Base-by-base conservation (phyloP, 2,888 invertebrate species). In the Lochmaea crataegi region DNA sequence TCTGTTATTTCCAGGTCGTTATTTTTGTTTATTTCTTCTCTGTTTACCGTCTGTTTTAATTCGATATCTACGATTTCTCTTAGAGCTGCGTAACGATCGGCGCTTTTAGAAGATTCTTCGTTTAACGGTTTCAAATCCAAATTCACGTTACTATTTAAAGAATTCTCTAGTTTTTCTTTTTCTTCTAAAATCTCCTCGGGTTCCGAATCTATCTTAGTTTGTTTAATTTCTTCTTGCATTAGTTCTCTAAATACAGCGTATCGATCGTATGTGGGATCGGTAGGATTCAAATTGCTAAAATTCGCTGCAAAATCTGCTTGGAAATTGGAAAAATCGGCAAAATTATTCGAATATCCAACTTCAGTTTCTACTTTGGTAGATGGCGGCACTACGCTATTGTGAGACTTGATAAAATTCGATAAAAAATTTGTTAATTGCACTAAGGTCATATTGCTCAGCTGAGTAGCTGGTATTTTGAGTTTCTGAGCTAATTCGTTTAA, bases 211-310 rank as follows among this genome's bases (percentile, higher is more conserved):
- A 85, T 83, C 68, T 83, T 83, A 26, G 87, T 88, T 83, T 91
- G 91, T 41, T 92, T 85, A 79, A 92, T 92, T 84, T 94, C 94
- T 81, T 94, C 92, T 79, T 95, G 93, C 79, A 95, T 90, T 57
- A 92, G 83, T 87, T 96, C 96, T 75, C 96, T 89, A 82, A 96
- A 96, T 0, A 94, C 96, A 0, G 96, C 96, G 84, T 96, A 96
- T 79, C 94, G 91, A 84, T 96, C 96, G 82, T 93, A 94, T 0
- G 82, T 77, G 22, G 75, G 53, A 41, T 75, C 77, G 5, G 67
- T 60, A 11, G 70, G 69, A 78, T 91, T 91, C 7, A 78, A 63
- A 80, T 91, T 90, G 57, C 91, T 92, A 81, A 93, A 93, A 81
- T 91, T 92, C 0, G 92, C 91, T 11, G 92, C 91, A 80, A 93